Percentiles rank a stretch among this genome's conserved stretches.
Conservation (phyloP, 2,888 invertebrate genomes). For the Lathronympha strigana region DNA sequence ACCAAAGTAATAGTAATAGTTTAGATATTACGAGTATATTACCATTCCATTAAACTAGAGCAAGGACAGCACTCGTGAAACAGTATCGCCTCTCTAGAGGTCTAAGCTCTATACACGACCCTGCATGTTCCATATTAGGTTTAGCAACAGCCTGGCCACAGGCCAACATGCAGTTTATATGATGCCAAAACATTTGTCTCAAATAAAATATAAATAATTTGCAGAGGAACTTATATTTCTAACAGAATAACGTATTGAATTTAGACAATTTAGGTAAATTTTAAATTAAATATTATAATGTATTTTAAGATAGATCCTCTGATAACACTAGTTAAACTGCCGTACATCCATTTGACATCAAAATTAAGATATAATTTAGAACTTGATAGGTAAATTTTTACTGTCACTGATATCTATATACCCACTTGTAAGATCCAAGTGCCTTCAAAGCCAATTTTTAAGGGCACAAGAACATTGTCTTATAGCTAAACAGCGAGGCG, state of each 20-base stretch:
- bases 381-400: too few species aligned
- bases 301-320: too few species aligned
- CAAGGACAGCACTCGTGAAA: constrained; percentile 22
- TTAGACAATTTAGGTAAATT: too few species aligned
- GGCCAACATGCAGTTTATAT: not conserved
- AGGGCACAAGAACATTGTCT: constrained; percentile 26
- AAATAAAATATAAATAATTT: not conserved
- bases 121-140: not conserved
- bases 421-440: not conserved
- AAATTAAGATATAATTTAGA: too few species aligned
- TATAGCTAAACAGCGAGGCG: constrained; percentile 35
- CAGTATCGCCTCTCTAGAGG: constrained; percentile 3
- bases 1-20: too few species aligned
- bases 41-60: constrained; percentile 9
- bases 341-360: too few species aligned
- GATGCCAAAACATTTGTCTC: not conserved
- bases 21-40: too few species aligned
- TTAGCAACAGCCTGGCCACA: not conserved
- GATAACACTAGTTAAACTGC: too few species aligned
- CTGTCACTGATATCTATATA: too few species aligned
- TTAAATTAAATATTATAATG: too few species aligned
- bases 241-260: too few species aligned
- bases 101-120: constrained; percentile 10
- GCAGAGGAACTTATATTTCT: too few species aligned
- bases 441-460: constrained; percentile 1